Evolutionary conservation across 2,113 vertebrate species (phyloP).

Genomic region (Emydura subglobosa): DNA sequence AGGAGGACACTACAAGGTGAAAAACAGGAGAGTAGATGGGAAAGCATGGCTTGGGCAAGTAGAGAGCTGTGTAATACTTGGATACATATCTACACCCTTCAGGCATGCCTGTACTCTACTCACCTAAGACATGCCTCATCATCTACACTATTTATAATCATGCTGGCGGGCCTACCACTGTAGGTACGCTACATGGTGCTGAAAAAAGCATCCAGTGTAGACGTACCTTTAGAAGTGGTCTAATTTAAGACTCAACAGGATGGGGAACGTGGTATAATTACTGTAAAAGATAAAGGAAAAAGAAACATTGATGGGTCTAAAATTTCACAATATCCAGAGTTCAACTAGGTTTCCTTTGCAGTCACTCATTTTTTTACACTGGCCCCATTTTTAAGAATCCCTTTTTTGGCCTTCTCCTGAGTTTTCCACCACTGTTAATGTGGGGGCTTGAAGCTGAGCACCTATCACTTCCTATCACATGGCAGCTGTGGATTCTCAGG

Average conservation of each 20-base stretch:
- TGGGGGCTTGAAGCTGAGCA: neutral
- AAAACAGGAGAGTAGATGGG: no score
- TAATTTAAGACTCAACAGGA: neutral
- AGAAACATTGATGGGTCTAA: neutral
- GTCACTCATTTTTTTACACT: neutral
- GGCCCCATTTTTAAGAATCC: neutral
- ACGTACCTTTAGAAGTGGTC: neutral
- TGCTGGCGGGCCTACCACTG: no score
- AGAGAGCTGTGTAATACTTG: no score
- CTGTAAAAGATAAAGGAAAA: neutral
- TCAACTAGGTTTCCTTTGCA: neutral
- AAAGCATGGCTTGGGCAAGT: no score
- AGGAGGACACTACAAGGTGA: no score
- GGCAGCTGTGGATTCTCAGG: neutral
- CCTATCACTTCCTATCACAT: neutral
- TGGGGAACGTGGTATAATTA: neutral
- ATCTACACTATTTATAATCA: no score
- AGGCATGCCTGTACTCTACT: neutral
- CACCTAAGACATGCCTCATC: neutral
- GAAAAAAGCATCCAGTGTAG: no score
- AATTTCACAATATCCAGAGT: fast-evolving
- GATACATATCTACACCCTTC: no score
- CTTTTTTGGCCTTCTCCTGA: neutral
- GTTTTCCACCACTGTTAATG: neutral
- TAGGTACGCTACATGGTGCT: no score